Conservation (phyloP, 2,888 invertebrate species). For the Galeopsomyia nigrocyanea region DNA sequence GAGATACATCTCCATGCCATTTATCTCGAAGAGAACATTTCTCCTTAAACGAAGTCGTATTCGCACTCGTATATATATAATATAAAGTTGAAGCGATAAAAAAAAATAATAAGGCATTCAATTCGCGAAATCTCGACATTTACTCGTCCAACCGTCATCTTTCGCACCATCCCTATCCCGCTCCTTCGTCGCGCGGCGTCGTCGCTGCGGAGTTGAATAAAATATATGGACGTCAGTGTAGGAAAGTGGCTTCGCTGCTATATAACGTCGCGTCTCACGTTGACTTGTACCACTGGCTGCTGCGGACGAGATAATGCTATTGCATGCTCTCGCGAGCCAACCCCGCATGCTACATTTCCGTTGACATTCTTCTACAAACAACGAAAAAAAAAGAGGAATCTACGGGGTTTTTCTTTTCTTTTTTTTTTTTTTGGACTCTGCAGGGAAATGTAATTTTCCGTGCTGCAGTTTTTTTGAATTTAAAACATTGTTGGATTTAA, state of each 20-base stretch:
- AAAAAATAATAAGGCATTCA: no score
- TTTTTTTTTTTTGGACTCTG: neutral
- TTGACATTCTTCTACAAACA: neutral
- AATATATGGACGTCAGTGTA: conserved; percentile 29
- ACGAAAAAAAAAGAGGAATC: no score
- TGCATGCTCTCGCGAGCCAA: neutral
- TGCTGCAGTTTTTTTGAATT: no score
- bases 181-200: neutral
- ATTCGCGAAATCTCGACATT: no score
- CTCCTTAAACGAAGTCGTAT: no score
- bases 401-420: no score
- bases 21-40: no score
- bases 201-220: conserved; percentile 24
- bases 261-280: conserved; percentile 11
- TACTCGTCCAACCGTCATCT: conserved; percentile 8
- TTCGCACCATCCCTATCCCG: neutral
- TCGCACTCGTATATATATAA: no score
- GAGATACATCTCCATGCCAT: no score
- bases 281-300: conserved; percentile 37
- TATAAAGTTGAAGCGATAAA: no score
- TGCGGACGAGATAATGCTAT: conserved; percentile 29
- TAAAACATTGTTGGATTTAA: no score
- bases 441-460: no score
- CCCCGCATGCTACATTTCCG: neutral
- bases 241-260: conserved; percentile 9